phyloP scores from a whole-genome alignment of 1,140 invertebrate species.

The Pygmarrhopalites habei region DNA sequence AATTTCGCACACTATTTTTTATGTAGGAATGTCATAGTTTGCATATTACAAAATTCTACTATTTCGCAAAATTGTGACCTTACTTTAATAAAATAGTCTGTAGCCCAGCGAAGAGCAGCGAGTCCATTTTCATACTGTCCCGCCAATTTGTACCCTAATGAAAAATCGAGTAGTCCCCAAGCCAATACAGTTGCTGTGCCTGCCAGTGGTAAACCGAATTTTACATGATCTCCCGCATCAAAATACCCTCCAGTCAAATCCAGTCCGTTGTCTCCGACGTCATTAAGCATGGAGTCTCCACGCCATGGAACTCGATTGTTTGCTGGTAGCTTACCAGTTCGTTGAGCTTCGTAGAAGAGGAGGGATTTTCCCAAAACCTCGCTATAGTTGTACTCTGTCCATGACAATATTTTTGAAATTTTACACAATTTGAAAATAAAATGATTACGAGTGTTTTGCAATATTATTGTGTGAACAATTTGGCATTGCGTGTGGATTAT shows the following conservation, averaged over 20 bases:
- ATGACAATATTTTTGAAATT: no score
- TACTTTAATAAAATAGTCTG: conserved; percentile 46
- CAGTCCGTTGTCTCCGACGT: conserved; percentile 41
- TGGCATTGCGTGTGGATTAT: no score
- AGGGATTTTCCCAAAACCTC: conserved; percentile 43
- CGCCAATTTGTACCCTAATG: conserved; percentile 38
- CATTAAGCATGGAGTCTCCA: conserved; percentile 43
- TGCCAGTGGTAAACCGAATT: conserved; percentile 47
- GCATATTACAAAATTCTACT: background rate
- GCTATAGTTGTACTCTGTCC: conserved; percentile 38
- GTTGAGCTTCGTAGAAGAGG: conserved; percentile 46
- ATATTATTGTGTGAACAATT: no score
- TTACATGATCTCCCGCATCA: conserved; percentile 47
- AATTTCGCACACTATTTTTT: background rate
- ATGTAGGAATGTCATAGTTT: background rate
- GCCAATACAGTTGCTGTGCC: conserved; percentile 42
- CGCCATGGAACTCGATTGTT: conserved; percentile 43
- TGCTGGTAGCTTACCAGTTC: conserved; percentile 43
- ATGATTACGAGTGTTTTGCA: no score
- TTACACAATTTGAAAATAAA: no score
- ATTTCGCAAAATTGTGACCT: conserved; percentile 10
- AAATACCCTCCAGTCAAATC: conserved; percentile 47
- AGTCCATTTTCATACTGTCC: conserved; percentile 41
- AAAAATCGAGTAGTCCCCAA: conserved; percentile 45
- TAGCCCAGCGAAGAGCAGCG: conserved; percentile 43